Conservation (phyloP, 1,140 invertebrate genomes). For the Drosophila lowei region DNA sequence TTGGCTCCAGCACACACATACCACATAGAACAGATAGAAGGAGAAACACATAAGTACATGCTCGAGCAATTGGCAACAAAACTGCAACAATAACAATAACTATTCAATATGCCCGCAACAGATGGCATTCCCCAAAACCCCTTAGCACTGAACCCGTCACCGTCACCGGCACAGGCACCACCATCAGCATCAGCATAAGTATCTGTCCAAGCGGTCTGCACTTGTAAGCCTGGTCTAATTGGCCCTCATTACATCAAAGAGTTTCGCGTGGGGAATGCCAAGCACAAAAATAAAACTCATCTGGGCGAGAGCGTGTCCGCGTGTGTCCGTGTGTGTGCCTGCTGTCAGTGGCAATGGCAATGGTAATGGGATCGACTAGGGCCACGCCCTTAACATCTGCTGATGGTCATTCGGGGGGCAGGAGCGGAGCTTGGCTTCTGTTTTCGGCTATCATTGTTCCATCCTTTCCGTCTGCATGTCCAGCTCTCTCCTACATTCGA, state of each 20-base stretch:
- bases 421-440: background rate
- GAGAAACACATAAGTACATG: constrained; percentile 22
- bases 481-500: constrained; percentile 23
- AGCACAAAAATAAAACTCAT: constrained; percentile 63
- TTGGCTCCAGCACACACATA: constrained; percentile 47
- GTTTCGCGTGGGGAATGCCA: constrained; percentile 72
- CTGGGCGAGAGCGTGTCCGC: constrained; percentile 24
- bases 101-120: constrained; percentile 76
- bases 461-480: background rate
- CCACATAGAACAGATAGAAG: background rate
- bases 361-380: constrained; percentile 56
- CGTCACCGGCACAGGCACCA: constrained; percentile 13
- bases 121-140: constrained; percentile 62
- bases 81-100: constrained; percentile 80
- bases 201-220: constrained; percentile 29
- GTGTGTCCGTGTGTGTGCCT: background rate
- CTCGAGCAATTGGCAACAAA: constrained; percentile 76
- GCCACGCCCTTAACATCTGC: constrained; percentile 50
- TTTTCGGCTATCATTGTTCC: background rate
- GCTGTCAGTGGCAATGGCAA: constrained; percentile 8
- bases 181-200: background rate
- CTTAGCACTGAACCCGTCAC: constrained; percentile 4
- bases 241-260: constrained; percentile 76
- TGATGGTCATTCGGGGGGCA: constrained; percentile 40
- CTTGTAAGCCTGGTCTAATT: constrained; percentile 70